Evolutionary conservation across 30 jellyfish, hydroid and myxozoan genomes (phyloP).

Genomic region (Clytia hemisphaerica): DNA sequence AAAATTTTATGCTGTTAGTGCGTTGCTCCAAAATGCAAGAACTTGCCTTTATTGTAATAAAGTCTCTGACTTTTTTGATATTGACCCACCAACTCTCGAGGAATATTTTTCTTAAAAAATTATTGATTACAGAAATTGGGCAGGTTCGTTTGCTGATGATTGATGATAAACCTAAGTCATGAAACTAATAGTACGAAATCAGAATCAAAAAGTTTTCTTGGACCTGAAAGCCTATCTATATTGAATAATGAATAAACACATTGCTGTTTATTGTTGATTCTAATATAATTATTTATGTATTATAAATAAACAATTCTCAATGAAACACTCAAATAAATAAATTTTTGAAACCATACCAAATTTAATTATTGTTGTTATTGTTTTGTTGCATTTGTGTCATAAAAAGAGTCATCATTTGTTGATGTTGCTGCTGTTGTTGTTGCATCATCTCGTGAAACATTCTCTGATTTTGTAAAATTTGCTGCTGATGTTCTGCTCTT

Average conservation of each 20-base stretch:
- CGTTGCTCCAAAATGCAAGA: slow-evolving; percentile 46
- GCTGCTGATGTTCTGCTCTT: neutral
- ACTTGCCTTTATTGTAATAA: slow-evolving; percentile 47
- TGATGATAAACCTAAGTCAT: no score
- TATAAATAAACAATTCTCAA: neutral
- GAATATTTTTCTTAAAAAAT: no score
- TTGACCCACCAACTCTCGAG: slow-evolving; percentile 43
- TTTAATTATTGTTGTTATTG: neutral
- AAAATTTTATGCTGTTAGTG: slow-evolving; percentile 31
- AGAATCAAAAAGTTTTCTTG: no score
- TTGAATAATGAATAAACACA: no score
- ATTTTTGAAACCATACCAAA: neutral
- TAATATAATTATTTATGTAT: no score
- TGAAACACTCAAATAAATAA: neutral
- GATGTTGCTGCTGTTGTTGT: neutral
- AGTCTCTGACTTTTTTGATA: slow-evolving; percentile 34
- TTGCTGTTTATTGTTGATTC: no score
- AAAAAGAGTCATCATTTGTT: neutral
- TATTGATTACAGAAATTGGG: no score
- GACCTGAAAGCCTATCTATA: no score
- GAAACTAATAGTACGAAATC: no score
- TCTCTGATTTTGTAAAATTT: neutral
- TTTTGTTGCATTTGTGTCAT: neutral
- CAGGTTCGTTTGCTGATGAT: no score
- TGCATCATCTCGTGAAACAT: no score